Evolutionary conservation across 2,113 vertebrate species (phyloP), one percentile per base, ranked within the genome.

Genomic region (Trogon surrucura): DNA sequence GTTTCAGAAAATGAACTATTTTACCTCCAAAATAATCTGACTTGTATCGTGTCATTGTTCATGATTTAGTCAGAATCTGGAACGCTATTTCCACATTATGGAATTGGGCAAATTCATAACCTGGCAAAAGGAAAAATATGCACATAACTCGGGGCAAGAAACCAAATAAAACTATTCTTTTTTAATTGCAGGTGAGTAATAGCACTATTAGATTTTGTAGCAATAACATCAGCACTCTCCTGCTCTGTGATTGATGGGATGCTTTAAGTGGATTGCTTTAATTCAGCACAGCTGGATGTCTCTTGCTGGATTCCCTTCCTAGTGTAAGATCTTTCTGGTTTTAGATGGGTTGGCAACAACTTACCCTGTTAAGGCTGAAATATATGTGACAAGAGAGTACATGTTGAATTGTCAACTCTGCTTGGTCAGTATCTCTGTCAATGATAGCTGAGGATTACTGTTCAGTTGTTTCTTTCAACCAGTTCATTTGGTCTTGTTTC

Each of bases 151-250:
- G 80, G 29, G 88, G 97, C 95, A 80, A 57, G 44, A 91, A 93
- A 96, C 96, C 96, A 98, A 97, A 97, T 96, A 85, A 98, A 97
- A 96, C 96, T 95, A 94, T 95, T 97, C 85, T 82, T 96, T 96
- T 95, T 97, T 97, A 98, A 98, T 98, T 97, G 96, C 96, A 97
- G 97, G 96, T 97, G 97, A 96, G 95, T 97, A 96, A 97, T 95
- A 96, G 80, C 85, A 85, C 93, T 96, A 94, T 97, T 95, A 85
- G 73, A 97, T 97, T 97, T 97, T 96, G 97, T 92, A 87, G 82
- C 88, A 96, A 96, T 96, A 95, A 96, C 53, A 30, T 97, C 97
- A 98, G 93, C 89, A 88, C 92, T 89, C 95, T 93, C 85, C 62
- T 80, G 92, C 82, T 58, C 80, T 69, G 53, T 95, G 96, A 96